Evolutionary conservation across 2,113 vertebrate species (phyloP).

Genomic region (Rhabdornis inornatus): DNA sequence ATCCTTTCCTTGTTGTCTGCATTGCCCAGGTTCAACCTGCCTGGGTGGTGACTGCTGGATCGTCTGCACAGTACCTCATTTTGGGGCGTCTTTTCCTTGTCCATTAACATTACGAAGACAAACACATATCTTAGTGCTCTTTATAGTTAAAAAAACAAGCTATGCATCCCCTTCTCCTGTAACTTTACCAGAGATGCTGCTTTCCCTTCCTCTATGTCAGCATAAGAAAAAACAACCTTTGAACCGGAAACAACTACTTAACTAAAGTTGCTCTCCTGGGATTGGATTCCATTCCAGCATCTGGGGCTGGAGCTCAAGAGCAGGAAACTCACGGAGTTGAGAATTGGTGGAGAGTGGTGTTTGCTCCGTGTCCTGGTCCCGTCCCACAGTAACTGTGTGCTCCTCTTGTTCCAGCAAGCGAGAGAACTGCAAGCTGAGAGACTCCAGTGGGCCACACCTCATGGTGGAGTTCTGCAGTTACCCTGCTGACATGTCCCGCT

Average conservation of each 20-base stretch:
- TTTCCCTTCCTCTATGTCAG: background rate
- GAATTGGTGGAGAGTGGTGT: background rate
- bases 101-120: background rate
- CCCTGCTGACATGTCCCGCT: conserved; percentile 64
- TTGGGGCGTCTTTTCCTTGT: background rate
- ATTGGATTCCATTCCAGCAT: background rate
- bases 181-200: background rate
- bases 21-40: background rate
- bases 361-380: rapidly evolving
- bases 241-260: background rate
- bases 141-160: background rate
- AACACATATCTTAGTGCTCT: background rate
- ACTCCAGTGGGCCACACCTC: conserved; percentile 62
- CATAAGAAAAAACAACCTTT: background rate
- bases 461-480: conserved; percentile 83
- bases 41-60: background rate
- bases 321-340: background rate
- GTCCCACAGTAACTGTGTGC: background rate
- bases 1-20: background rate
- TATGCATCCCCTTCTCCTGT: background rate
- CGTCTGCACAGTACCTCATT: background rate
- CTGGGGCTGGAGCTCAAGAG: background rate
- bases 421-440: conserved; percentile 77
- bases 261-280: background rate
- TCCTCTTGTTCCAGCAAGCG: conserved; percentile 74